phyloP scores from a whole-genome alignment of 2,797 vertebrate species.

The Gobio occitaniae region DNA sequence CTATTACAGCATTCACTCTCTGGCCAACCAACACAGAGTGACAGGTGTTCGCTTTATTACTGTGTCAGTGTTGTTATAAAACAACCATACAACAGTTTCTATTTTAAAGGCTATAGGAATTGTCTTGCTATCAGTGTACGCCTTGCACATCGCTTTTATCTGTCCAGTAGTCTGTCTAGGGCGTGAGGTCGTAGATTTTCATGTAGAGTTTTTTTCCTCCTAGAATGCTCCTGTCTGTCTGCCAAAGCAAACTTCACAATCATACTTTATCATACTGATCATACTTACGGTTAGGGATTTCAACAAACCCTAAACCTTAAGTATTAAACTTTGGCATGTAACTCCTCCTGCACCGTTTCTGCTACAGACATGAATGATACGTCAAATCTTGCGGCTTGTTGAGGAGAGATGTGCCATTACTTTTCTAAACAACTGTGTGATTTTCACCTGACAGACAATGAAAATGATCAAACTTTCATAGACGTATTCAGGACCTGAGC shows the following conservation, averaged over 20 bases:
- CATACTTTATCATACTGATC: background rate
- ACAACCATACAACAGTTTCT: conserved; percentile 7
- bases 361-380: background rate
- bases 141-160: conserved; percentile 37
- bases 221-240: background rate
- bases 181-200: conserved; percentile 9
- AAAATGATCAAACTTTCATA: background rate
- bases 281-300: background rate
- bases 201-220: background rate
- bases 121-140: conserved; percentile 31
- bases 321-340: background rate
- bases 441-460: conserved; percentile 1
- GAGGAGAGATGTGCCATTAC: conserved; percentile 9
- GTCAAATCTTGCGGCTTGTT: background rate
- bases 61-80: conserved; percentile 32
- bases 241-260: conserved; percentile 5
- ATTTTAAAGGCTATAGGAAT: conserved; percentile 11
- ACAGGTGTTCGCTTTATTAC: conserved; percentile 19
- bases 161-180: conserved; percentile 52
- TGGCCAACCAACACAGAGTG: background rate
- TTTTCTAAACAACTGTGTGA: background rate
- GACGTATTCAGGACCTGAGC: background rate
- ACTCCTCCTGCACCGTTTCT: background rate
- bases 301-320: background rate
- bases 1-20: background rate